Conservation (phyloP, 1,140 invertebrate species). For the Homalodisca vitripennis region DNA sequence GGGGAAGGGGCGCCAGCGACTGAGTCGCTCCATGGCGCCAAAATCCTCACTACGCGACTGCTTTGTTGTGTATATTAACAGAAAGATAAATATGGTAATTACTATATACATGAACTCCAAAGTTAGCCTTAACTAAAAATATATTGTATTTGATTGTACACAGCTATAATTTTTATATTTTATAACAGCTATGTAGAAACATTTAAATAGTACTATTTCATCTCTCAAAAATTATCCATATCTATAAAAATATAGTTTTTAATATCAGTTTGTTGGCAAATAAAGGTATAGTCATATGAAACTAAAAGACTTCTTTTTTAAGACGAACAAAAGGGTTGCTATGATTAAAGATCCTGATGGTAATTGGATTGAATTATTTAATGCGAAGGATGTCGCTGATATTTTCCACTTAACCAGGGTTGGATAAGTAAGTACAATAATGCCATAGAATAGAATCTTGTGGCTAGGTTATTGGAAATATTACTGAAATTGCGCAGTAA, state of each 20-base stretch:
- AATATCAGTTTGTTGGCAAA: background rate
- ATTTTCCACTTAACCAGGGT: background rate
- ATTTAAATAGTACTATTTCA: background rate
- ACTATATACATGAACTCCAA: too few relatives aligned
- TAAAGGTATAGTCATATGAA: background rate
- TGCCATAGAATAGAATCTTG: too few relatives aligned
- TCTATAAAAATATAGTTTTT: background rate
- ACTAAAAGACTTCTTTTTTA: constrained; percentile 46
- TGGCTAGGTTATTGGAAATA: too few relatives aligned
- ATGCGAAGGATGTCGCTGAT: constrained; percentile 53
- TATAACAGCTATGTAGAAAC: background rate
- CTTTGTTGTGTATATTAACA: too few relatives aligned
- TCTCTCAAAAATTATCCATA: background rate
- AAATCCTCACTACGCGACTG: too few relatives aligned
- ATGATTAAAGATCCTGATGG: constrained; percentile 96
- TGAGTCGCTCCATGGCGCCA: too few relatives aligned
- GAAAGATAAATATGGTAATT: too few relatives aligned
- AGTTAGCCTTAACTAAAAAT: too few relatives aligned
- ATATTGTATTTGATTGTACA: background rate
- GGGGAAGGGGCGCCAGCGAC: too few relatives aligned
- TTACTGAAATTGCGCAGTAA: too few relatives aligned
- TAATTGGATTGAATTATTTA: constrained; percentile 96
- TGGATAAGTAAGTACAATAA: background rate
- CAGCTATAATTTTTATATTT: background rate
- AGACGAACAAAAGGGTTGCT: constrained; percentile 89